phyloP scores from a whole-genome alignment of 2,797 vertebrate genomes.

The Prionace glauca region DNA sequence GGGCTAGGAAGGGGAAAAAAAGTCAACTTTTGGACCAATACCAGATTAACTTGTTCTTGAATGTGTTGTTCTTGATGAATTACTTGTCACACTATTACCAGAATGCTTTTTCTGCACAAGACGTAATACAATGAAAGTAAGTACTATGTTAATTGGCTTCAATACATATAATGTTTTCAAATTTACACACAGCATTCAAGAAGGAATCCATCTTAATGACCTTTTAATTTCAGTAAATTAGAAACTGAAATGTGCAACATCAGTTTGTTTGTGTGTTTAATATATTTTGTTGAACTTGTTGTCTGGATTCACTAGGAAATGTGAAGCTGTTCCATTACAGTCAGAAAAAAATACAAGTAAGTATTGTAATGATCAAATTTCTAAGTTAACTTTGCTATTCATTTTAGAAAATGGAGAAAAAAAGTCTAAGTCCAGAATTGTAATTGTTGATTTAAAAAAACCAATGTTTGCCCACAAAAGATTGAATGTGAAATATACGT shows the following conservation, averaged over 20 bases:
- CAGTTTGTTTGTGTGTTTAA: neutral
- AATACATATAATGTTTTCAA: neutral
- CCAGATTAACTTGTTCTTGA: neutral
- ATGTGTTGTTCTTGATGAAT: neutral
- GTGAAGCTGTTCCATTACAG: constrained; percentile 33
- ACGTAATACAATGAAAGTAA: neutral
- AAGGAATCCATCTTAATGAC: neutral
- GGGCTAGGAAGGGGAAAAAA: neutral
- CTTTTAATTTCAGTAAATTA: neutral
- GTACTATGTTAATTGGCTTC: neutral
- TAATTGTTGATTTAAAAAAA: neutral
- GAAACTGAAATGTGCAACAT: neutral
- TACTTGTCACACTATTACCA: neutral
- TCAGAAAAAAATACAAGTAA: constrained; percentile 37
- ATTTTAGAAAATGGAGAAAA: neutral
- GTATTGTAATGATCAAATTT: constrained; percentile 10
- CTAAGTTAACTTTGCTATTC: neutral
- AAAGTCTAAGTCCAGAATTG: neutral
- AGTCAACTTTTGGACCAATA: neutral
- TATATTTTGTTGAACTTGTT: neutral
- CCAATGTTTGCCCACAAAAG: neutral
- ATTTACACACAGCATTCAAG: neutral
- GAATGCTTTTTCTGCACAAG: neutral
- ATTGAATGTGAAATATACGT: neutral
- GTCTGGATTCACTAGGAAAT: neutral